Evolutionary conservation across 2,797 vertebrate genomes (phyloP).

Genomic region (Coregonus suidteri): DNA sequence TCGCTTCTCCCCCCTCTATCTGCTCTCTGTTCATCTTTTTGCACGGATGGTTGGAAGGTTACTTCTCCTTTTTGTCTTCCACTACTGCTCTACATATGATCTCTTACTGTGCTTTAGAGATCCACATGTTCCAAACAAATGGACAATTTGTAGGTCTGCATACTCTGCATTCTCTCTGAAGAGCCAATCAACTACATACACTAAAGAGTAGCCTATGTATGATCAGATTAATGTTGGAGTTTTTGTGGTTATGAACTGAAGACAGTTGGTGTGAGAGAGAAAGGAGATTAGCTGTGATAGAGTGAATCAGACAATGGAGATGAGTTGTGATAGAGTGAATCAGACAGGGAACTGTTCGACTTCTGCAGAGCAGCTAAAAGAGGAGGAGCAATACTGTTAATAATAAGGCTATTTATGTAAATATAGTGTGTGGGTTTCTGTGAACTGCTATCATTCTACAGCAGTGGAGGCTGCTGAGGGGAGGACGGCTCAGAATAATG

Average conservation of each 20-base stretch:
- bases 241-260: background rate
- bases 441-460: background rate
- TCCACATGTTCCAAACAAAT: background rate
- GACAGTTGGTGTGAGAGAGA: background rate
- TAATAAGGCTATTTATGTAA: background rate
- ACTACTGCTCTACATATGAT: background rate
- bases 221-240: background rate
- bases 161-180: background rate
- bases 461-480: too few species aligned
- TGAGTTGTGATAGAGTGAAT: conserved; percentile 31
- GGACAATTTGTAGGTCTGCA: background rate
- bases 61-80: conserved; percentile 58
- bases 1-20: conserved; percentile 40
- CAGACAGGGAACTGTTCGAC: conserved; percentile 61
- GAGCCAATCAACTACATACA: background rate
- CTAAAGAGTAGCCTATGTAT: background rate
- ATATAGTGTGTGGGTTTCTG: background rate
- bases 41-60: conserved; percentile 23
- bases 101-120: conserved; percentile 12
- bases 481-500: too few species aligned
- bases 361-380: conserved; percentile 60
- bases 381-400: conserved; percentile 1
- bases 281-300: conserved; percentile 13
- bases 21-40: conserved; percentile 54
- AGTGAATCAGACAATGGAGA: conserved; percentile 23